A percentile compares a stretch with the other conserved stretches of the same genome.
phyloP scores from a whole-genome alignment of 2,113 vertebrate genomes.

The Rana temporaria region DNA sequence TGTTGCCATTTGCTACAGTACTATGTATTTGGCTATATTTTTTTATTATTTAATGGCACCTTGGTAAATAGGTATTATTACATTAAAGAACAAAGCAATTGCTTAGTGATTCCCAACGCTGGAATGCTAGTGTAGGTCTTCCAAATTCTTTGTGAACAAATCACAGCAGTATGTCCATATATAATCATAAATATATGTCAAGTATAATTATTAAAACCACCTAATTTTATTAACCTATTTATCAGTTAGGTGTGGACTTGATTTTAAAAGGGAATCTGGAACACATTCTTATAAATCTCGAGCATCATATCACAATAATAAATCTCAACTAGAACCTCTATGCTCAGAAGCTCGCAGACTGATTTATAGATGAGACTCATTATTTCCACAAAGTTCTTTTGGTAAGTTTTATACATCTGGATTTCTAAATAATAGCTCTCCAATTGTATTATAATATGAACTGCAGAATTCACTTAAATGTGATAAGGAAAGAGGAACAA shows the following conservation, averaged over 20 bases:
- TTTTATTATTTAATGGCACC: no score
- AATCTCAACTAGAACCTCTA: neutral
- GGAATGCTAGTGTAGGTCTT: no score
- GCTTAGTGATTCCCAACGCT: no score
- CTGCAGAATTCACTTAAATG: slow-evolving; percentile 27
- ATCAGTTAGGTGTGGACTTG: slow-evolving; percentile 32
- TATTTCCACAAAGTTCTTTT: slow-evolving; percentile 43
- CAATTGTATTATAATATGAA: slow-evolving; percentile 28
- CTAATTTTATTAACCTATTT: slow-evolving; percentile 32
- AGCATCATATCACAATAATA: slow-evolving; percentile 8
- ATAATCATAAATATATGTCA: no score
- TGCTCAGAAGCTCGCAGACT: neutral
- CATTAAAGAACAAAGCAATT: no score
- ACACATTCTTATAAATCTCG: slow-evolving; percentile 13
- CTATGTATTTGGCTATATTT: no score
- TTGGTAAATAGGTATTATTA: no score
- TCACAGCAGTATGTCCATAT: no score
- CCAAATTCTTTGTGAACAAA: no score
- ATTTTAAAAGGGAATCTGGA: slow-evolving; percentile 4
- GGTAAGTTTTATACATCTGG: slow-evolving; percentile 40
- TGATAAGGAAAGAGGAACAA: slow-evolving; percentile 25
- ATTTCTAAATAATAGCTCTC: slow-evolving; percentile 47
- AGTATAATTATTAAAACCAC: neutral
- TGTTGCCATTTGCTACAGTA: no score
- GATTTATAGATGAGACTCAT: slow-evolving; percentile 49